These are phyloP conservation scores for Merops nubicus DNA, from an alignment of 2,113 vertebrate species.

Conservation along the genomic window DNA sequence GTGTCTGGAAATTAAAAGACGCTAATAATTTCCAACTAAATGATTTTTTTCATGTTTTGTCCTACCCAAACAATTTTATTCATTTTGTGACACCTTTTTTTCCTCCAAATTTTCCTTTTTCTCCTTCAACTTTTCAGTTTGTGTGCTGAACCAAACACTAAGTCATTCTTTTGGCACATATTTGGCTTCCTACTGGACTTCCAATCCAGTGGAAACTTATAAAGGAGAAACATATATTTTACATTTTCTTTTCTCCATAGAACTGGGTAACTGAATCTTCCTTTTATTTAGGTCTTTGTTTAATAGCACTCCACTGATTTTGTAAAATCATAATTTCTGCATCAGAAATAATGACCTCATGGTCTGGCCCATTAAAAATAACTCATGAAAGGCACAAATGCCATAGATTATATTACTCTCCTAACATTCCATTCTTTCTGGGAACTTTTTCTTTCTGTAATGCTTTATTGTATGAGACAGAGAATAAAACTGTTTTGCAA, in stretches of 20 bases:
- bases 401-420: background rate
- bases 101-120: background rate
- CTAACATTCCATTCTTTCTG: background rate
- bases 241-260: background rate
- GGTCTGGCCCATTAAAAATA: conserved; percentile 5
- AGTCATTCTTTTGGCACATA: background rate
- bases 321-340: background rate
- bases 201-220: background rate
- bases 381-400: background rate
- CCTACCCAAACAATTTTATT: background rate
- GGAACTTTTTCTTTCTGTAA: background rate
- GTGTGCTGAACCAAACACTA: background rate
- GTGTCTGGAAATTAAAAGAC: background rate
- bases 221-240: background rate
- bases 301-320: background rate
- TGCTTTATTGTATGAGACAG: background rate
- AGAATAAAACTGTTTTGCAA: conserved; percentile 12
- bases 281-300: background rate
- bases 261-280: background rate
- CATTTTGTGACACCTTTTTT: background rate
- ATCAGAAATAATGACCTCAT: conserved; percentile 11
- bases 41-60: background rate
- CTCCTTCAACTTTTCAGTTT: background rate
- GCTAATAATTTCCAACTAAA: background rate
- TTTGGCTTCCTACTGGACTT: background rate